Evolutionary conservation across 2,113 vertebrate species (phyloP), one percentile per base, ranked within the genome.

Genomic region (Kryptolebias marmoratus): DNA sequence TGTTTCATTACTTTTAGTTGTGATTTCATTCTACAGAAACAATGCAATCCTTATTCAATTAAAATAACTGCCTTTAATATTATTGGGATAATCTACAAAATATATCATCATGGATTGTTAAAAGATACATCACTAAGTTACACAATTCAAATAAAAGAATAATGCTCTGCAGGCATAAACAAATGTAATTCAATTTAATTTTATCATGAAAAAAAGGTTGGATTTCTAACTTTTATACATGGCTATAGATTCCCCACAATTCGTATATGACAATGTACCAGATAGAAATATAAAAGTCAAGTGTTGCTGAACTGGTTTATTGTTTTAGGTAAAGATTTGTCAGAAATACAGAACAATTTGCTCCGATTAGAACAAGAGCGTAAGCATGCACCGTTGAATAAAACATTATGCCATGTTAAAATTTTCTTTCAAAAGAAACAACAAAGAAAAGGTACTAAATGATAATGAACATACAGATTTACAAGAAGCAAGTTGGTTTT

Each of bases 331-430:
- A 85, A 88, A 83, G 79, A 75, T 83, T 79, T 86, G 65, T 88
- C 80, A 88, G 89, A 91, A 91, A 91, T 85, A 88, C 85, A 87
- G 73, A 79, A 85, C 80, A 57, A 6, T 83, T 89, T 80, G 71
- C 80, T 84, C 72, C 15, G 73, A 82, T 42, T 48, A 82, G 76
- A 82, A 90, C 82, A 85, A 72, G 77, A 85, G 75, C 62, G 71
- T 87, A 81, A 80, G 87, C 90, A 88, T 91, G 89, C 91, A 92
- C 64, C 31, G 60, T 85, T 90, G 79, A 77, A 85, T 89, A 92
- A 92, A 92, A 90, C 86, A 68, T 82, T 65, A 75, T 81, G 72
- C 89, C 78, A 79, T 86, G 75, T 80, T 88, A 89, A 91, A 91
- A 91, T 87, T 86, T 63, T 81, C 54, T 81, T 82, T 66, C 73